Base-by-base conservation (phyloP, 1,140 invertebrate genomes). In the Ladona fulva region DNA sequence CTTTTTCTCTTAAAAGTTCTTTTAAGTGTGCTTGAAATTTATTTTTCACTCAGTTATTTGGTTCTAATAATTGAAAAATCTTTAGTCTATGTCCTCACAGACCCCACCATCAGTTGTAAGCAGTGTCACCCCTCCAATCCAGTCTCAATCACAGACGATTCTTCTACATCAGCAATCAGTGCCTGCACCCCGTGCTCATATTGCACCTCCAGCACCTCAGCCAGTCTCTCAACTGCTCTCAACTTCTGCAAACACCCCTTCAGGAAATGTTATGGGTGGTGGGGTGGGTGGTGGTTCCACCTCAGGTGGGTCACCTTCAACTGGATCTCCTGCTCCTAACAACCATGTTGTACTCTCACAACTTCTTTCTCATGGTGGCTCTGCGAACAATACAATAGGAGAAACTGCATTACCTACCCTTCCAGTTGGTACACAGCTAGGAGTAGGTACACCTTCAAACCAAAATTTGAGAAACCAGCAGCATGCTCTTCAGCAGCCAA, bases 281-380 rank as follows among this genome's bases (percentile, higher is more conserved):
- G 52, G 52, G 14, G 52, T 66, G 3, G 52, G 52, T 66, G 52
- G 52, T 66, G 52, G 52, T 66, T 66, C 52, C 12, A 66, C 16
- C n/a, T 66, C 52, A 3, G 52, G 52, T 19, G 52, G 52, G 14
- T 66, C 52, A 6, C 52, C 52, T 6, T 66, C 52, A 66, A 66
- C 52, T 16, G 52, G 52, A 1, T 66, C 52, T 19, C 52, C 52
- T 19, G 52, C 52, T 6, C 52, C 52, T 3, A 66, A 66, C n/a
- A 66, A 66, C 52, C 52, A 66, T 66, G 52, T 66, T 66, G 52
- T 66, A 66, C 52, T 66, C 52, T 66, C 52, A 66, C 52, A 66
- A 22, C 52, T 66, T 66, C 52, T 66, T 66, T 66, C 52, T 19
- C 52, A 66, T 66, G n/a, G 52, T 66, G 52, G 52, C 12, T 66